Conservation (phyloP, 2,797 vertebrate species). For the Sternotherus odoratus region DNA sequence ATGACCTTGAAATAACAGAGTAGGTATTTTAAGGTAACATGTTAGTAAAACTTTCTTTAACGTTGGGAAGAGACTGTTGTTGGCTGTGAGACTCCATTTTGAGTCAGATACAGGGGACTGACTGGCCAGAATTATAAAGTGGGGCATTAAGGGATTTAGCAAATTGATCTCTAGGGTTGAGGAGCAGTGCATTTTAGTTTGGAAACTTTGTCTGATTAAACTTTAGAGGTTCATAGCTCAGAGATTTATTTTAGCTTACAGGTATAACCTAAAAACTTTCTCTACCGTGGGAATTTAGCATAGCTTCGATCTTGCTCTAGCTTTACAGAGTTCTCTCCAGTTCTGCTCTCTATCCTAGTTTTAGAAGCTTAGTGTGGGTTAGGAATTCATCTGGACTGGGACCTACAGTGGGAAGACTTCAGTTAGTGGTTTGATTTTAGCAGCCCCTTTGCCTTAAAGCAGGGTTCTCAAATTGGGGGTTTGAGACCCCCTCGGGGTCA, state of each 20-base stretch:
- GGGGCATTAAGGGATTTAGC: not conserved
- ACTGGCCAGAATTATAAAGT: too few relatives aligned
- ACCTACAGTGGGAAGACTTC: not conserved
- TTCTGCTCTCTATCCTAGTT: not conserved
- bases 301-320: not conserved
- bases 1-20: not conserved
- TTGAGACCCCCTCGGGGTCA: too few relatives aligned
- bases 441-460: not conserved
- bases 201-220: not conserved
- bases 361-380: not conserved
- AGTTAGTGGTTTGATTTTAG: conserved; percentile 11
- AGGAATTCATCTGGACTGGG: not conserved
- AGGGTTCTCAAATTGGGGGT: too few relatives aligned
- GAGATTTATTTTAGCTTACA: not conserved
- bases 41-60: rapidly evolving
- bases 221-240: not conserved
- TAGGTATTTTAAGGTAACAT: not conserved
- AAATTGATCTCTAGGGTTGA: not conserved
- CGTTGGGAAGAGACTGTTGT: not conserved
- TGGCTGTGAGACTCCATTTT: not conserved
- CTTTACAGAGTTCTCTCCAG: not conserved
- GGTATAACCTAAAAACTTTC: not conserved
- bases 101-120: not conserved
- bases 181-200: not conserved
- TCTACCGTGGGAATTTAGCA: not conserved